These are phyloP conservation scores for Dendropsophus ebraccatus DNA, from an alignment of 2,113 vertebrate genomes.

Conservation along the genomic window DNA sequence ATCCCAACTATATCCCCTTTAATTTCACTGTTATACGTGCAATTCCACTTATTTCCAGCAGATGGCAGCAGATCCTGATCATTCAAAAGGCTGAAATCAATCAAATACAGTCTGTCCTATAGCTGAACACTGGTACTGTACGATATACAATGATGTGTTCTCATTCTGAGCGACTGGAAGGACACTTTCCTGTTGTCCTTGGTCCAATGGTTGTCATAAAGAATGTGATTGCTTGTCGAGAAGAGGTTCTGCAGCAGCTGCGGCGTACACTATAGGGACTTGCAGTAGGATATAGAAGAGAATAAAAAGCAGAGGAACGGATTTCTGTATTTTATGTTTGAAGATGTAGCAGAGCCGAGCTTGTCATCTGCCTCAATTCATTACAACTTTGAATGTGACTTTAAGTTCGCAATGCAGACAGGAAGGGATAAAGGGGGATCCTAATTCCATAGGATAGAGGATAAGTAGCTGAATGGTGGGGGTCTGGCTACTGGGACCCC, in stretches of 20 bases:
- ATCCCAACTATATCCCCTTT: too few species aligned
- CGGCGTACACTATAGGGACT: background rate
- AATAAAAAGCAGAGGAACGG: too few species aligned
- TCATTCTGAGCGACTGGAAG: too few species aligned
- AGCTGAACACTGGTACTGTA: too few species aligned
- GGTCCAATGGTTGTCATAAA: background rate
- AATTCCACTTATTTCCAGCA: background rate
- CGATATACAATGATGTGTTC: too few species aligned
- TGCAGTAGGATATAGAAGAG: background rate
- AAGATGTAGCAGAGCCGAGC: background rate
- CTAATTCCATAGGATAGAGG: too few species aligned
- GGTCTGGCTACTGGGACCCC: too few species aligned
- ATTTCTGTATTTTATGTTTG: too few species aligned
- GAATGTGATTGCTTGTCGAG: background rate
- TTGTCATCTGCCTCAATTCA: background rate
- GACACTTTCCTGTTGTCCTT: too few species aligned
- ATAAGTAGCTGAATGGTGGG: too few species aligned
- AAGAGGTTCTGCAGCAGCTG: slow-evolving; percentile 1
- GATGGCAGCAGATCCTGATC: slow-evolving; percentile 30
- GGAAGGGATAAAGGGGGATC: too few species aligned
- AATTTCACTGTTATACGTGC: background rate
- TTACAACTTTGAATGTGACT: background rate
- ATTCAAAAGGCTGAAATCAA: background rate
- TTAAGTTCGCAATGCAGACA: too few species aligned
- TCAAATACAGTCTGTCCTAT: background rate